phyloP scores from a whole-genome alignment of 1,140 invertebrate species.

The Neodiprion pinetum region DNA sequence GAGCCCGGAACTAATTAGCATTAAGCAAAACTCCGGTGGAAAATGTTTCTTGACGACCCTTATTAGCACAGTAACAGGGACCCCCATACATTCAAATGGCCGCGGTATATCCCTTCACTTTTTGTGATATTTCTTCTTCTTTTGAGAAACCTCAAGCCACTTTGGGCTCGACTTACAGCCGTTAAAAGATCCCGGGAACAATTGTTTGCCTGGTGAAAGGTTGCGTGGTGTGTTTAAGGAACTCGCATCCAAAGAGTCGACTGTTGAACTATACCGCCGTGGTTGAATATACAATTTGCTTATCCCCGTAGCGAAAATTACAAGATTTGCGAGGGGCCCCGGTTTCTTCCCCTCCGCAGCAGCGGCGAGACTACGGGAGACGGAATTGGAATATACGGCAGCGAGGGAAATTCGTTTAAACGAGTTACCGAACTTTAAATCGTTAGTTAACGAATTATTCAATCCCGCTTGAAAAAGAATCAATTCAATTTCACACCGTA shows the following conservation, averaged over 20 bases:
- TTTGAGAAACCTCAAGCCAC: not conserved
- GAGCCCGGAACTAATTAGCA: constrained; percentile 15
- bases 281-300: too few species aligned
- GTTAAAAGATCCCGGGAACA: not conserved
- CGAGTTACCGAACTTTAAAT: too few species aligned
- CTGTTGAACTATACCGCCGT: too few species aligned
- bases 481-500: not conserved
- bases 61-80: constrained; percentile 10
- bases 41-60: constrained; percentile 12
- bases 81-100: not conserved
- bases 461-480: not conserved
- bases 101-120: not conserved
- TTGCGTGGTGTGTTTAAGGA: too few species aligned
- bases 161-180: not conserved
- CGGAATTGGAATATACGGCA: too few species aligned
- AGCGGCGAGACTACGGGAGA: too few species aligned
- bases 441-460: not conserved
- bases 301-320: too few species aligned
- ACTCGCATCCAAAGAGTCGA: too few species aligned
- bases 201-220: not conserved
- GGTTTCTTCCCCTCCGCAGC: too few species aligned
- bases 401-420: too few species aligned
- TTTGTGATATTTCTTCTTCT: not conserved
- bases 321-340: too few species aligned
- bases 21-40: constrained; percentile 14